Base-by-base conservation (phyloP, 2,888 invertebrate genomes). In the Eubasilissa splendida region DNA sequence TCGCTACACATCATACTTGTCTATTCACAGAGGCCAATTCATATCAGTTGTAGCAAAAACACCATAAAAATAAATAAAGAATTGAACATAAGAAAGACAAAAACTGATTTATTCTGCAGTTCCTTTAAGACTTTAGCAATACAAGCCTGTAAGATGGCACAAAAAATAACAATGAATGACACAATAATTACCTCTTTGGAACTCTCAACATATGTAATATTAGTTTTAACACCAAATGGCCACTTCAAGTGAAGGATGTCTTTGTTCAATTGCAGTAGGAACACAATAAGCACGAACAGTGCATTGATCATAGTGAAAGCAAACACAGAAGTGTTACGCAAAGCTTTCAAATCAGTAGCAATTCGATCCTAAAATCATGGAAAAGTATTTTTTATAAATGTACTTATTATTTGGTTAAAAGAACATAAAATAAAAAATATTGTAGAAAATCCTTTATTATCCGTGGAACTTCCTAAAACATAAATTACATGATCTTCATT, bases 11-110 rank as follows among this genome's bases (percentile, higher is more conserved):
- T 97, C 90, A 97, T 96, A 92, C 97, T 97, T 89, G 96, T 96
- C 92, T 95, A 96, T 95, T 89, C 97, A 97, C 88, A 97, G 93
- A 88, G 98, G 98, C 98, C 98, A 98, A 92, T 97, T 94, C 91
- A 98, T 95, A 99, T 98, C 91, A 99, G 94, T 94, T 99, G 99
- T 89, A 99, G 95, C 90, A 99, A 95, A 92, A 99, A 97, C 88
- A 99, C 98, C 91, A 98, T 96, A 92, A 99, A 95, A 89, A 99
- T 97, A 94, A 99, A 99, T 88, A 99, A 94, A 90, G 98, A 97
- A 94, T 99, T 99, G 93, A 99, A 96, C 98, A 99, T 99, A 92
- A 99, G 96, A 94, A 99, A 98, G 88, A 96, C 97, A 91, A 98
- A 97, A 87, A 97, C 97, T 87, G 96, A 96, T 90, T 98, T 97